These are phyloP conservation scores for Eupeodes latifasciatus DNA, from an alignment of 2,888 invertebrate genomes.

Conservation along the genomic window DNA sequence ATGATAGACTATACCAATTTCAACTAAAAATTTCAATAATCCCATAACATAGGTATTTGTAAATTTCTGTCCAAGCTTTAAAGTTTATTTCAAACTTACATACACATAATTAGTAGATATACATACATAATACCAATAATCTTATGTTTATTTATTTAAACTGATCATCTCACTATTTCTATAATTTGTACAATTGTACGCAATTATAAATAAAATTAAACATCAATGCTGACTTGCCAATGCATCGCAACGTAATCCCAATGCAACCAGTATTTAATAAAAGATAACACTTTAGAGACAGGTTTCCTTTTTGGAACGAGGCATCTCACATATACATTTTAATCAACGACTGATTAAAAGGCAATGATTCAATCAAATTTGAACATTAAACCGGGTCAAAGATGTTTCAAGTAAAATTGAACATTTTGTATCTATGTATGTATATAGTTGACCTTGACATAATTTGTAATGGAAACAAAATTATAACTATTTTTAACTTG, in stretches of 20 bases:
- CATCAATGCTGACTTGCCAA: not conserved
- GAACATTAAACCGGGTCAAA: constrained; percentile 56
- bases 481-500: too few species aligned
- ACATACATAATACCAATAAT: too few species aligned
- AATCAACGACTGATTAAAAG: constrained; percentile 29
- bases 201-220: not conserved
- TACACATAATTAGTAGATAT: too few species aligned
- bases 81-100: too few species aligned
- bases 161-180: too few species aligned
- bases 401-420: constrained; percentile 1
- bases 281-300: constrained; percentile 34
- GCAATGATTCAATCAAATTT: constrained; percentile 44
- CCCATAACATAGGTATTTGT: too few species aligned
- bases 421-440: too few species aligned
- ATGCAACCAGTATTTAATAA: constrained; percentile 50
- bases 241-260: constrained; percentile 33
- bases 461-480: not conserved
- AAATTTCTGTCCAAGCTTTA: too few species aligned
- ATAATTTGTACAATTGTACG: too few species aligned
- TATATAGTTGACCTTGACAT: not conserved
- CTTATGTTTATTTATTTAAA: too few species aligned
- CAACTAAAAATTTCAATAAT: too few species aligned
- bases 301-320: constrained; percentile 64
- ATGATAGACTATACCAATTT: too few species aligned
- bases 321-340: constrained; percentile 31